These are phyloP conservation scores for Scaptomyza flava DNA, from an alignment of 2,888 invertebrate species.

Conservation along the genomic window DNA sequence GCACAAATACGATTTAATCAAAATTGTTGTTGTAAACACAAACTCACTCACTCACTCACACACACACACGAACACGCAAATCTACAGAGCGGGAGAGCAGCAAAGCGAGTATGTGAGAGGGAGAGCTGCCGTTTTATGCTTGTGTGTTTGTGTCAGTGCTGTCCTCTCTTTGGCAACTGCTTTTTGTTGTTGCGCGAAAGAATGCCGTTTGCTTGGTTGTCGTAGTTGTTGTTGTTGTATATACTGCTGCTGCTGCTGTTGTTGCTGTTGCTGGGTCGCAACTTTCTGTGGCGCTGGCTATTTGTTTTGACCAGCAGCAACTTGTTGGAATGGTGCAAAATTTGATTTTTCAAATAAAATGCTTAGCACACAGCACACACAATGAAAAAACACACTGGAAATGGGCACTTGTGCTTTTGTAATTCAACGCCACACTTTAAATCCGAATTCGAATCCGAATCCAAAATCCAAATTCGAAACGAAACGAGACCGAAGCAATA, in stretches of 20 bases:
- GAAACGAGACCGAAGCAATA: conserved; percentile 39
- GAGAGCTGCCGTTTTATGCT: conserved; percentile 41
- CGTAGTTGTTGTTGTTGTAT: conserved; percentile 43
- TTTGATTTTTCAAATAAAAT: conserved; percentile 34
- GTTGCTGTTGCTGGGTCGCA: conserved; percentile 58
- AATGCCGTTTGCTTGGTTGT: conserved; percentile 82
- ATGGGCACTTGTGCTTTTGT: conserved; percentile 61
- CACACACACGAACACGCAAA: conserved; percentile 18
- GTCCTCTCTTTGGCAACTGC: conserved; percentile 64
- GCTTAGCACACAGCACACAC: conserved; percentile 31
- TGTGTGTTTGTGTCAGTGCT: conserved; percentile 40
- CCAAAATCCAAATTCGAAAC: conserved; percentile 60
- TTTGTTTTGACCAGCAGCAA: conserved; percentile 74
- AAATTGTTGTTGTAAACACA: conserved; percentile 51
- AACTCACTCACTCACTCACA: conserved; percentile 26
- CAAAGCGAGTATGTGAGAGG: conserved; percentile 19
- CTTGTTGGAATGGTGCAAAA: conserved; percentile 65
- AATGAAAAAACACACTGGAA: conserved; percentile 48
- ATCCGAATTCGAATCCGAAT: conserved; percentile 41
- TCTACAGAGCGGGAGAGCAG: conserved; percentile 28
- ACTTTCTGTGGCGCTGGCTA: conserved; percentile 69
- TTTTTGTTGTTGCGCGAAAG: conserved; percentile 83
- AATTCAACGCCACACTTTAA: conserved; percentile 61
- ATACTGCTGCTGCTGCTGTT: conserved; percentile 19
- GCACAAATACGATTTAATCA: conserved; percentile 75